Conservation (phyloP, 2,113 vertebrate species). For the Strix uralensis region DNA sequence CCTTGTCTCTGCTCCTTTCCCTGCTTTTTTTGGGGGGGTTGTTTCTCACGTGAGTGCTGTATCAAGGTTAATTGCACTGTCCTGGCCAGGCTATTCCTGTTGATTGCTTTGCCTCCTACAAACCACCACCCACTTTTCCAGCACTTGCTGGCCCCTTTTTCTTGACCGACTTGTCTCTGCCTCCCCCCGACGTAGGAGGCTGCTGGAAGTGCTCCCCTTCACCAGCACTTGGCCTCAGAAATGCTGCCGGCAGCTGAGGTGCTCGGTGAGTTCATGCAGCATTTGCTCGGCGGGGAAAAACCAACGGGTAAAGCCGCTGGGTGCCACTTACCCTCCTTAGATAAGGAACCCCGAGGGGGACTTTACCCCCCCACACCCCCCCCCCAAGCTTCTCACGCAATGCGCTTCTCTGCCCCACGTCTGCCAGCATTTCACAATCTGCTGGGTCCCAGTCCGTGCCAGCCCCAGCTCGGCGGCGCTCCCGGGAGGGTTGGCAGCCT, state of each 20-base stretch:
- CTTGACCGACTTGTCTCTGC: fast-evolving
- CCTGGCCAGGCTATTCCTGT: background rate
- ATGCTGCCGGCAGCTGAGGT: fast-evolving
- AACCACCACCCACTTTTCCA: fast-evolving
- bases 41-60: fast-evolving
- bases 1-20: background rate
- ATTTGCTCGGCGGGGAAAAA: background rate
- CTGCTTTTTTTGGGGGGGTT: background rate
- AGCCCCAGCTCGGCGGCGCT: background rate
- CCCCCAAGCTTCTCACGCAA: background rate
- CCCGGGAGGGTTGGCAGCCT: background rate
- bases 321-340: background rate
- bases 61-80: background rate
- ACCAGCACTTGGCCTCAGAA: fast-evolving
- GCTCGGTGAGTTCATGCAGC: background rate
- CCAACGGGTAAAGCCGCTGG: background rate
- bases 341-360: background rate
- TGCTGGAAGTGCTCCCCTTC: background rate
- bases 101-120: background rate
- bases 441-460: background rate
- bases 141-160: fast-evolving
- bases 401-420: background rate
- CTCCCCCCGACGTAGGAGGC: fast-evolving
- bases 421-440: background rate
- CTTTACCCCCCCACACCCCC: background rate